Conservation (phyloP, 2,888 invertebrate species). For the Gisinianus flammeolus region DNA sequence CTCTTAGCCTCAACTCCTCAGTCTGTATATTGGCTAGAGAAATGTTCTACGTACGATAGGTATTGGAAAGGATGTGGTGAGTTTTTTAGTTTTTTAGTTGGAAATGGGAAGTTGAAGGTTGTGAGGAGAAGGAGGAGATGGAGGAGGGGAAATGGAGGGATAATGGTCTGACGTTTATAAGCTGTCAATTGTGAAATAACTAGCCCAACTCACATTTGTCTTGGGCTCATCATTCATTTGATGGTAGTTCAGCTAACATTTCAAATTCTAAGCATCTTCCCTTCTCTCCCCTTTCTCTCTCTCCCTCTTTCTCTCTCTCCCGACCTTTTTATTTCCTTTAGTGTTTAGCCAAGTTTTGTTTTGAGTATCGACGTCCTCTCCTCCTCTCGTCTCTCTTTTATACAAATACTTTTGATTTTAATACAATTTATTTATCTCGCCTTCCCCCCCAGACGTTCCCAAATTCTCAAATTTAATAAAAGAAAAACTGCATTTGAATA, state of each 20-base stretch:
- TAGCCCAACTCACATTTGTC: slow-evolving; percentile 6
- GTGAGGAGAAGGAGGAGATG: background rate
- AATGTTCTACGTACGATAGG: background rate
- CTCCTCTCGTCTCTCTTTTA: background rate
- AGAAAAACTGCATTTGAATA: background rate
- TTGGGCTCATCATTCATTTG: slow-evolving; percentile 21
- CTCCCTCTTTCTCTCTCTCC: background rate
- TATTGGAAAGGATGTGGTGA: background rate
- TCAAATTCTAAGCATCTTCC: background rate
- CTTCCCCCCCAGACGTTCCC: background rate
- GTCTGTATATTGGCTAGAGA: background rate
- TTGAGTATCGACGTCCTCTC: background rate
- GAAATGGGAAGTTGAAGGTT: background rate
- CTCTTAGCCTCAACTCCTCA: background rate
- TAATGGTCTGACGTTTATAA: slow-evolving; percentile 16
- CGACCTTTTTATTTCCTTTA: background rate
- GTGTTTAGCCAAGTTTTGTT: background rate
- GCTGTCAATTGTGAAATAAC: slow-evolving; percentile 28
- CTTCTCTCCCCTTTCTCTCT: background rate
- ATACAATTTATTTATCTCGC: background rate
- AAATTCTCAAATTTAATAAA: background rate
- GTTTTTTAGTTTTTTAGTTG: background rate
- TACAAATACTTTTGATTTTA: background rate
- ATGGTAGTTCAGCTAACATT: slow-evolving; percentile 16
- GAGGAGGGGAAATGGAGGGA: background rate